Base-by-base conservation (phyloP, 2,113 vertebrate species). In the Empidonax alnorum region DNA sequence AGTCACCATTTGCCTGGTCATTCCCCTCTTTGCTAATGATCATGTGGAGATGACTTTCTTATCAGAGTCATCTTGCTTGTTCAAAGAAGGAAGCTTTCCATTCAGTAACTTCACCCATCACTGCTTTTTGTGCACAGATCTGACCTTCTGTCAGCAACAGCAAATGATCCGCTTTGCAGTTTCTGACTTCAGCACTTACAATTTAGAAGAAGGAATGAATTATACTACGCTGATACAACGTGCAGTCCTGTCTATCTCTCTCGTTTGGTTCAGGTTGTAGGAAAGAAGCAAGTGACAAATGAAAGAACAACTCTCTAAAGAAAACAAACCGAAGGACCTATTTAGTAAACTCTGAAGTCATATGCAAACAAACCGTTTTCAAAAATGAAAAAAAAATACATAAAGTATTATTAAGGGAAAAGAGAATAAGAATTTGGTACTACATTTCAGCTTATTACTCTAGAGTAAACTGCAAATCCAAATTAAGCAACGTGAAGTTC, bases 321-420 rank as follows among this genome's bases (percentile, higher is more conserved):
- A 65, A 14, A 94, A 14, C 25, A 69, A 42, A 28, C 4, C 4
- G 2, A 73, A 65, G 5, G 79, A 63, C 0, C 0, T 14, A 61
- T 56, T 62, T 42, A 77, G 69, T 31, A 16, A 44, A 74, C 39
- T 31, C 37, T 67, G 17, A 87, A 79, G 27, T 65, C 21, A 55
- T 20, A 41, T 2, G 28, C 30, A 72, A 87, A 58, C 8, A 81
- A 78, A 80, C 1, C 0, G 22, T 69, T 90, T 76, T 37, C 4
- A 71, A 84, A 93, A 89, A 74, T 5, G 12, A 2, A 85, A 76
- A 52, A 47, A 47, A 2, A 0, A 39, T 2, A 15, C 7, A n/a
- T 33, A 5, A n/a, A 27, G 7, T 10, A 49, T 30, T 49, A 62
- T 8, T 17, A 74, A 81, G 3, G 9, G 7, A 7, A 92, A 71